These are phyloP conservation scores for Sipha flava DNA, from an alignment of 1,140 invertebrate species.

Conservation along the genomic window DNA sequence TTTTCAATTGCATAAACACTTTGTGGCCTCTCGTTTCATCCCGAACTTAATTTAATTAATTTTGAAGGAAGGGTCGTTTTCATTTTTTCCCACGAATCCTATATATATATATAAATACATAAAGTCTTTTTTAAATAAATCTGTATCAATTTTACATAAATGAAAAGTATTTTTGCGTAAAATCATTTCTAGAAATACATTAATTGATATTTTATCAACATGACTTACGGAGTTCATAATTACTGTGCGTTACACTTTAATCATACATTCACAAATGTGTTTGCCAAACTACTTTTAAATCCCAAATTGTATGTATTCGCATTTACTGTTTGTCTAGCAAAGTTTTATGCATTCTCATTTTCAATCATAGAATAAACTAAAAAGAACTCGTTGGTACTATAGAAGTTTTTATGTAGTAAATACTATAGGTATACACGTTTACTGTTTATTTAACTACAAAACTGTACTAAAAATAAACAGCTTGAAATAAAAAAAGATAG, in stretches of 20 bases:
- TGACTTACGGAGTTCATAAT: too few relatives aligned
- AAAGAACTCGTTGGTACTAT: too few relatives aligned
- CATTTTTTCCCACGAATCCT: background rate
- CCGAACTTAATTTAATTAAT: constrained; percentile 4
- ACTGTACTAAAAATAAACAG: background rate
- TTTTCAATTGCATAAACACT: constrained; percentile 14
- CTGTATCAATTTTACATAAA: background rate
- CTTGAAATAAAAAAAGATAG: background rate
- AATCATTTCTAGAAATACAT: too few relatives aligned
- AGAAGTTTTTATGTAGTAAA: too few relatives aligned
- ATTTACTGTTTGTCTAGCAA: background rate
- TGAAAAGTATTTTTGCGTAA: background rate
- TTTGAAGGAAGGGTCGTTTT: background rate
- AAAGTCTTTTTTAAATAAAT: background rate
- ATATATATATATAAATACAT: background rate
- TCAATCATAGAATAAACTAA: too few relatives aligned
- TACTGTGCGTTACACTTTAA: too few relatives aligned
- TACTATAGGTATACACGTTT: too few relatives aligned
- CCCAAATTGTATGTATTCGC: too few relatives aligned
- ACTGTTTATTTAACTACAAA: background rate
- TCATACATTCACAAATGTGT: background rate
- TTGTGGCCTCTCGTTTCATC: background rate
- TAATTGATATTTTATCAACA: too few relatives aligned
- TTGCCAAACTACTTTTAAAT: too few relatives aligned
- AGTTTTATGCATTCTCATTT: background rate